These are phyloP conservation scores for Vulpes lagopus DNA, from an alignment of 2,113 vertebrate genomes.

Conservation along the genomic window DNA sequence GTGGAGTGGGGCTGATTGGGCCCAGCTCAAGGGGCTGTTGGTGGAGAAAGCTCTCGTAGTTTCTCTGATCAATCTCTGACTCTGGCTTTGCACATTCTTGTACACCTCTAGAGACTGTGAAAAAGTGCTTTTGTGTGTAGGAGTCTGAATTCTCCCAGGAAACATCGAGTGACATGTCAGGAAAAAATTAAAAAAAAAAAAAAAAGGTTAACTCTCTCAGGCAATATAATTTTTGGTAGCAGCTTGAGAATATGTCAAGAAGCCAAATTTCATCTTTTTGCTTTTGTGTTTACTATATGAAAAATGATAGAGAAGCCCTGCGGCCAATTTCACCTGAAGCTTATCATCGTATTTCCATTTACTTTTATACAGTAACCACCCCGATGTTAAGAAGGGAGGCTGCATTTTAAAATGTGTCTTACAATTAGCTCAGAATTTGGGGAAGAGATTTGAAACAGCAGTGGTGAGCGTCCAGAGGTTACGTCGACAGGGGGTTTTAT, in stretches of 20 bases:
- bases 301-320: not conserved
- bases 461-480: not conserved
- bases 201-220: not conserved
- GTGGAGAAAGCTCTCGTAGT: not conserved
- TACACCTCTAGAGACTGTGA: not conserved
- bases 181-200: not conserved
- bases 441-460: not conserved
- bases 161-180: not conserved
- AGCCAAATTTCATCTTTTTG: constrained; percentile 30
- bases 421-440: not conserved
- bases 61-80: not conserved
- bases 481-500: not conserved
- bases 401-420: not conserved
- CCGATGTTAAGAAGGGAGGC: not conserved
- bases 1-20: not conserved
- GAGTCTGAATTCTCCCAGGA: constrained; percentile 24
- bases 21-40: not conserved
- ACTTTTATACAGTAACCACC: not conserved
- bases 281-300: not conserved
- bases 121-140: constrained; percentile 1
- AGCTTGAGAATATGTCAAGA: not conserved
- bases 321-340: not conserved
- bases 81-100: not conserved
- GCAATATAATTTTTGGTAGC: not conserved
- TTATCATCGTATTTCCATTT: not conserved